Base-by-base conservation (phyloP, 2,888 invertebrate species). In the Arge pagana region DNA sequence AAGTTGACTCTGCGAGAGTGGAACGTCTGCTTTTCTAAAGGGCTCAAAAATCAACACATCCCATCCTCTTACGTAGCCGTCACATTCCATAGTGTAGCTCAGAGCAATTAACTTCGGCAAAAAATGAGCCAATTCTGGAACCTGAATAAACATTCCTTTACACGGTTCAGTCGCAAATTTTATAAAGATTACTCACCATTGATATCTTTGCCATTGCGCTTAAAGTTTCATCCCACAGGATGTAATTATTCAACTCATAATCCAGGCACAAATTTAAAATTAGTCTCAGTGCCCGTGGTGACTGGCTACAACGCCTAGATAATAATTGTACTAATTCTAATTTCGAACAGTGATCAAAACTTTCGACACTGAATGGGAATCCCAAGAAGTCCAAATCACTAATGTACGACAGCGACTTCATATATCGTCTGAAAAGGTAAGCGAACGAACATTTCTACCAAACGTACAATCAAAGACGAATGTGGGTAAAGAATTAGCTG, bases 341-440 rank as follows among this genome's bases (percentile, higher is more conserved):
- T 52, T 72, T 74, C 3, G 64, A 59, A 50, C 62, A 62, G 7
- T 15, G 52, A 35, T 71, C 66, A 51, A 77, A 77, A 40, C 68
- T 63, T 8, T 49, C 56, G 21, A 68, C 52, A n/a, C 61, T 71
- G 50, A 74, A 76, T 16, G 60, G 60, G 26, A 77, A 56, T 21
- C 77, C 77, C 15, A 74, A 60, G 23, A 60, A 64, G 58, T 77
- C 74, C 24, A 78, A 53, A 60, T 71, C 72, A 19, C 65, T 63
- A 13, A 75, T 53, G 51, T 77, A 76, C 48, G 67, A 63, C 50
- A 77, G 59, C 24, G 65, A 59, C 52, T 68, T 68, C 61, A 72
- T 67, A 28, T 71, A 64, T 24, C 65, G 57, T 40, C 77, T 77
- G 58, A 37, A 64, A 64, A 45, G 40, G 36, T 24, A 15, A 54